Evolutionary conservation across 2,888 invertebrate genomes (phyloP).

Genomic region (Frankliniella intonsa): DNA sequence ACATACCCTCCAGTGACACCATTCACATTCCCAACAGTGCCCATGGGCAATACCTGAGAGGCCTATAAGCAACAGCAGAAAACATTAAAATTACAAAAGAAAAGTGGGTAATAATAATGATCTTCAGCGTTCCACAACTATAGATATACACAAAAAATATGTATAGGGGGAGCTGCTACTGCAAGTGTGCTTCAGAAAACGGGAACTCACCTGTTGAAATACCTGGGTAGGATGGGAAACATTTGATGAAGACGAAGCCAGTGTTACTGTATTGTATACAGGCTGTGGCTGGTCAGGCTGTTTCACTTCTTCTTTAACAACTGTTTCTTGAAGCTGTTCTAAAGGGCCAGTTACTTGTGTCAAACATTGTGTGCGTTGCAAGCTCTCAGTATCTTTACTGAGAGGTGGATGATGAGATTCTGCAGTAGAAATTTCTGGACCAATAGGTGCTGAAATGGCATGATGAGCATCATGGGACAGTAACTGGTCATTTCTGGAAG

Average conservation of each 20-base stretch:
- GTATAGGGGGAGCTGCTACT: no score
- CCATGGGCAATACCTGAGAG: not conserved
- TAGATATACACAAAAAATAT: no score
- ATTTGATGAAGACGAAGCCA: not conserved
- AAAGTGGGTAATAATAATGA: not conserved
- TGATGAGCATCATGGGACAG: not conserved
- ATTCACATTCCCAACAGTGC: not conserved
- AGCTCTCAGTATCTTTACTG: conserved; percentile 36
- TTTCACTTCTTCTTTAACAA: conserved; percentile 29
- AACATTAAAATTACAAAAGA: no score
- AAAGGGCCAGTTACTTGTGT: conserved; percentile 44
- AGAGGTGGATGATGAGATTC: conserved; percentile 36
- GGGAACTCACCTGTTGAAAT: not conserved
- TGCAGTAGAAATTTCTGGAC: conserved; percentile 38
- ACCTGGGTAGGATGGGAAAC: not conserved
- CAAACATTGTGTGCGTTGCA: conserved; percentile 41
- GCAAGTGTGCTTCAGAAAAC: no score
- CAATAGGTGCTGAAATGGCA: conserved; percentile 30
- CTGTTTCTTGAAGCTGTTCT: conserved; percentile 37
- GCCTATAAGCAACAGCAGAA: not conserved
- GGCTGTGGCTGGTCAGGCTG: conserved; percentile 5
- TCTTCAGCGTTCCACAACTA: not conserved
- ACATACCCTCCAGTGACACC: not conserved
- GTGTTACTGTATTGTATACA: not conserved
- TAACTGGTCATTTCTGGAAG: not conserved